Base-by-base conservation (phyloP, 2,888 invertebrate genomes). In the Tetrapedia diversipes region DNA sequence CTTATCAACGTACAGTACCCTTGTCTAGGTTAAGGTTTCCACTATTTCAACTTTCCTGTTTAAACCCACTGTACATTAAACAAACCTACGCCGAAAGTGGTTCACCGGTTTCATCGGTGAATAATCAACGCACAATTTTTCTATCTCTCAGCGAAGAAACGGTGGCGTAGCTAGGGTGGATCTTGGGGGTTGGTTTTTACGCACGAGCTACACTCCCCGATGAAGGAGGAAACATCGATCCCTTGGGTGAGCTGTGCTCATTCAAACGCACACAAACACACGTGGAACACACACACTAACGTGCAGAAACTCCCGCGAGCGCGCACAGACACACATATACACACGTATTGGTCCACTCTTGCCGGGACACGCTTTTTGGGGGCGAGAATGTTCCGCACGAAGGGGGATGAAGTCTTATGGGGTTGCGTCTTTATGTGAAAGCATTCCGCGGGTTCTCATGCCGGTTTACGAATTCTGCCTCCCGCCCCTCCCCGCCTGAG, bases 341-440 rank as follows among this genome's bases (percentile, higher is more conserved):
- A 51, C 45, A 51, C 24, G 19, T 22, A 19, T 16, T 1, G 56
- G 70, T 45, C 27, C 37, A 51, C 60, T 68, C 22, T 66, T 34
- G 72, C 11, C 45, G 54, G 41, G 37, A 49, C 56, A 64, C 51
- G 74, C 65, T 74, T 84, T 86, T 87, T 69, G 80, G 87, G 87
- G 86, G 87, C 78, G 83, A 88, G 86, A 86, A 87, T 85, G 83
- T 83, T 86, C 80, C 79, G 81, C 79, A 83, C 85, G 84, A 86
- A 87, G 85, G 88, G 87, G 86, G 87, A 87, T 86, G 81, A 85
- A 88, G 85, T 86, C 88, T 87, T 87, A 87, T 86, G 82, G 85
- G 88, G 88, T 89, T 88, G 89, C 86, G 89, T 89, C 88, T 90
- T 90, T 90, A 89, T 89, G 89, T 85, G 88, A 87, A 86, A 89